These are phyloP conservation scores for Drosophila kepulauana DNA, from an alignment of 1,140 invertebrate genomes.

Conservation along the genomic window DNA sequence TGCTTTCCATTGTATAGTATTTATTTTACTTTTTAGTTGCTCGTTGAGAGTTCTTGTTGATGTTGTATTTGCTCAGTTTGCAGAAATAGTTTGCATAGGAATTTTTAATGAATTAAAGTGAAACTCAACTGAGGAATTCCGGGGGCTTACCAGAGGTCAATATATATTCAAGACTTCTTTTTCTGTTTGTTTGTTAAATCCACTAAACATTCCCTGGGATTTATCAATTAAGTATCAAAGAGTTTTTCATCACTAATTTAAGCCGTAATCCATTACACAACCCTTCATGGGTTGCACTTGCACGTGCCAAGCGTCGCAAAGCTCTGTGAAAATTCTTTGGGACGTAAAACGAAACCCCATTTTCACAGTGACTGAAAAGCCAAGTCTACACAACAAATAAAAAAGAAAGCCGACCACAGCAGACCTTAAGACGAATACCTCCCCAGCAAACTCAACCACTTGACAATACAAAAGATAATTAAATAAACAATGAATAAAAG, in stretches of 20 bases:
- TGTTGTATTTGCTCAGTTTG: slow-evolving; percentile 33
- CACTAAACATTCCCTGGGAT: slow-evolving; percentile 51
- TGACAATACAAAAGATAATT: slow-evolving; percentile 82
- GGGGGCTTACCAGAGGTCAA: slow-evolving; percentile 27
- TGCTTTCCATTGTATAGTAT: slow-evolving; percentile 30
- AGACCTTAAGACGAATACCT: slow-evolving; percentile 35
- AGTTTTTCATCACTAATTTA: slow-evolving; percentile 45
- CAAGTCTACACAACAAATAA: slow-evolving; percentile 12
- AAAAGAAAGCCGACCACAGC: slow-evolving; percentile 22
- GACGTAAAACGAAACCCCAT: slow-evolving; percentile 24
- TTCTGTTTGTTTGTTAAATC: not conserved
- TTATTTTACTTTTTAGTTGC: slow-evolving; percentile 58
- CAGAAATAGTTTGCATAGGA: slow-evolving; percentile 58
- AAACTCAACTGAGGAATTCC: slow-evolving; percentile 26
- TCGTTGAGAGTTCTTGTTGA: slow-evolving; percentile 28
- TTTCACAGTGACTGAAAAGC: slow-evolving; percentile 23
- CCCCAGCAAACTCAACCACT: slow-evolving; percentile 67
- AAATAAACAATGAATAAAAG: slow-evolving; percentile 79
- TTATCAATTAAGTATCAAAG: slow-evolving; percentile 76
- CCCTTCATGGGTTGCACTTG: slow-evolving; percentile 15
- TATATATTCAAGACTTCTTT: slow-evolving; percentile 6
- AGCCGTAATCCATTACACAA: slow-evolving; percentile 45
- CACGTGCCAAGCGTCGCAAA: slow-evolving; percentile 61
- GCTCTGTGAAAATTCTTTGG: slow-evolving; percentile 32
- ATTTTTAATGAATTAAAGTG: slow-evolving; percentile 30